Evolutionary conservation across 2,888 invertebrate species (phyloP).

Genomic region (Phorcus lineatus): DNA sequence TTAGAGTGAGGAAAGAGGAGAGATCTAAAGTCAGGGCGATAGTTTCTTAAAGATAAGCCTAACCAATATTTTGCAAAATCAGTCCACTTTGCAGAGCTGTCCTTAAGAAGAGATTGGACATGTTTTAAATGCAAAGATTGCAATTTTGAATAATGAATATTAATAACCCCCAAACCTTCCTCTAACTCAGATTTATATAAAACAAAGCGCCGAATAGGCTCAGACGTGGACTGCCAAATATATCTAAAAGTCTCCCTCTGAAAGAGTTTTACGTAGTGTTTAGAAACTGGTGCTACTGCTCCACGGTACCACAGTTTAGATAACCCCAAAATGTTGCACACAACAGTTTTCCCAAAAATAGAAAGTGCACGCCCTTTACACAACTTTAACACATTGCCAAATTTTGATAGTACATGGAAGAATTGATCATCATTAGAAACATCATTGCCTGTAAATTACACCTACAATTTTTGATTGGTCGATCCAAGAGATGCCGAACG

Average conservation of each 20-base stretch:
- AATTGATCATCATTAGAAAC: constrained; percentile 34
- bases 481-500: constrained; percentile 38
- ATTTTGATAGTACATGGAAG: constrained; percentile 33
- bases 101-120: constrained; percentile 24
- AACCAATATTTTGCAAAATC: constrained; percentile 36
- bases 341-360: constrained; percentile 30
- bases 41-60: constrained; percentile 19
- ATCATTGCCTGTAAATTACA: constrained; percentile 34
- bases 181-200: background rate
- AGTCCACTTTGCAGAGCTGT: constrained; percentile 17
- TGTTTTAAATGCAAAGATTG: constrained; percentile 9
- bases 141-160: constrained; percentile 4
- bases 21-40: background rate
- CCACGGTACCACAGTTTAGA: constrained; percentile 17
- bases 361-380: constrained; percentile 29
- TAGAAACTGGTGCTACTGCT: background rate
- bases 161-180: constrained; percentile 2
- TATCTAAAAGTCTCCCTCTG: background rate
- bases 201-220: constrained; percentile 1
- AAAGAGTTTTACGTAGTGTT: background rate
- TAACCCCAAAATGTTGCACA: background rate
- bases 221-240: background rate
- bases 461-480: constrained; percentile 39
- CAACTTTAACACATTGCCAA: constrained; percentile 29
- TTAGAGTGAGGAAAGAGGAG: constrained; percentile 30